A percentile compares a stretch with the other conserved stretches of the same genome.
These are phyloP conservation scores for Felis chaus DNA, from an alignment of 2,113 vertebrate species.

Conservation along the genomic window DNA sequence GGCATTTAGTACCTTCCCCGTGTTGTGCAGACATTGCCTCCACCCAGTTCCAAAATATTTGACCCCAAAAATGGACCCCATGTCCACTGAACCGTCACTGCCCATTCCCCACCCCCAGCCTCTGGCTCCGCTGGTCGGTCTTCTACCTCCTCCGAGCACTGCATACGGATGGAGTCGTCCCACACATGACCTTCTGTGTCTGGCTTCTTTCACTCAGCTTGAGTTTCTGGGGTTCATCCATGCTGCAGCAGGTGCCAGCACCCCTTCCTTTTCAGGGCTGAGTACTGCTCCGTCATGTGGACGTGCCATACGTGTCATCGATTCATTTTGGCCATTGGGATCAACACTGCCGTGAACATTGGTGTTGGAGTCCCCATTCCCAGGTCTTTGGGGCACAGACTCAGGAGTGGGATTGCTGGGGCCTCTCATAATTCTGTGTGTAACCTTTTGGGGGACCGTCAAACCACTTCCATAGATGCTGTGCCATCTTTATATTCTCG, in stretches of 20 bases:
- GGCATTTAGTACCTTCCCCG: not conserved
- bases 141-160: not conserved
- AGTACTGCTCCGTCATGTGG: not conserved
- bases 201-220: not conserved
- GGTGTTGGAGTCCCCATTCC: not conserved
- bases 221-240: not conserved
- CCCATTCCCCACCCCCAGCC: not conserved
- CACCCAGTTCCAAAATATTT: not conserved
- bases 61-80: not conserved
- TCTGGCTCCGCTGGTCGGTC: fast-evolving
- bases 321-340: not conserved
- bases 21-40: not conserved
- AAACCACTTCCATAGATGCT: not conserved
- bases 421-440: not conserved
- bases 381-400: not conserved
- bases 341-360: not conserved
- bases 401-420: not conserved
- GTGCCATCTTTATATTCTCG: not conserved
- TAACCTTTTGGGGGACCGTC: not conserved
- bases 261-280: not conserved
- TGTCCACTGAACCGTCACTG: not conserved
- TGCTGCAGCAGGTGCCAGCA: not conserved
- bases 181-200: not conserved
- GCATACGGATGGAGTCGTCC: fast-evolving
- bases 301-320: not conserved